These are phyloP conservation scores for Orthochromis malagaraziensis DNA, from an alignment of 2,113 vertebrate genomes.

Conservation along the genomic window DNA sequence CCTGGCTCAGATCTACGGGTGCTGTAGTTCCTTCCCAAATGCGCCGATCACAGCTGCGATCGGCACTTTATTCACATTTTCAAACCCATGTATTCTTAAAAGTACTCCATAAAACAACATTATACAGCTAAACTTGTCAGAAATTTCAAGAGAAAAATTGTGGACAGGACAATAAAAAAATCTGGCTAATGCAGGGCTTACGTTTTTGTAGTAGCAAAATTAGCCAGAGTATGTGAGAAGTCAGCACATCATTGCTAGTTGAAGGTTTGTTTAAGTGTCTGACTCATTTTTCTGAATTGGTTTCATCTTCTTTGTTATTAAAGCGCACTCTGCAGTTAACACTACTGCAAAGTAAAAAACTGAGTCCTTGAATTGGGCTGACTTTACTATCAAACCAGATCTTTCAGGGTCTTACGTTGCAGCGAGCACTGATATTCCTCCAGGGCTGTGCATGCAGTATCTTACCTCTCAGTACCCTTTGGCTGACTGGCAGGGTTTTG, in stretches of 20 bases:
- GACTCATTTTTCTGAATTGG: background rate
- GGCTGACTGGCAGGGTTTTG: slow-evolving; percentile 37
- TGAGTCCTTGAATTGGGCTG: background rate
- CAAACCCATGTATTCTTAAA: background rate
- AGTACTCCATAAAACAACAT: background rate
- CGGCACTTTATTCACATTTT: background rate
- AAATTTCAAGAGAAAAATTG: background rate
- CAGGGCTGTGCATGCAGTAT: background rate
- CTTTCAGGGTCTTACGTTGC: background rate
- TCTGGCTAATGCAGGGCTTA: background rate
- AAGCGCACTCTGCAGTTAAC: background rate
- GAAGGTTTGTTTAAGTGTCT: background rate
- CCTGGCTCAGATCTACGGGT: background rate
- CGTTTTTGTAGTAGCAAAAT: background rate
- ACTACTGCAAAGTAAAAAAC: background rate
- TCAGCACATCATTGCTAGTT: background rate
- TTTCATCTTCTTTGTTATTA: background rate
- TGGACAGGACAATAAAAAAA: background rate
- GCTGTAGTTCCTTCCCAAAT: background rate
- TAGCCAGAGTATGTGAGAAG: background rate
- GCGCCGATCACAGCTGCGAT: rapidly evolving
- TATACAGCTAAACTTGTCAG: background rate
- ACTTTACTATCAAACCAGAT: background rate
- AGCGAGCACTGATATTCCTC: slow-evolving; percentile 9
- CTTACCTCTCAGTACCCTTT: slow-evolving; percentile 18